Conservation (phyloP, 2,888 invertebrate species). For the Cynaeus angustus region DNA sequence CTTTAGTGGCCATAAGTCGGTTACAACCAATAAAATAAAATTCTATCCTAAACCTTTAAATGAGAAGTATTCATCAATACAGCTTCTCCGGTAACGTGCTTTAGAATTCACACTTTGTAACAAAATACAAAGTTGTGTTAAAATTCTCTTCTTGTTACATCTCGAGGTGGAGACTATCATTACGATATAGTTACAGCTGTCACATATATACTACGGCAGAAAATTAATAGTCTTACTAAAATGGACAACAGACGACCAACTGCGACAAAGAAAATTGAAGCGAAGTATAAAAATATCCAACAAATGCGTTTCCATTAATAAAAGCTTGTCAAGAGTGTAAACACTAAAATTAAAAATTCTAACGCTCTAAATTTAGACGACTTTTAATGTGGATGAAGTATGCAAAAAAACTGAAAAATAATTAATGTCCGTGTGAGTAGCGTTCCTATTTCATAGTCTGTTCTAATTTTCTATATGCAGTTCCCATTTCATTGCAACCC, state of each 20-base stretch:
- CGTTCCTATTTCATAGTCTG: no score
- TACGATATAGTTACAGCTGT: conserved; percentile 31
- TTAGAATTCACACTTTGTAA: conserved; percentile 29
- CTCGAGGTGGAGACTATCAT: conserved; percentile 8
- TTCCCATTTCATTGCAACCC: no score
- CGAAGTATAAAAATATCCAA: no score
- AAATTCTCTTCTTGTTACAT: conserved; percentile 2
- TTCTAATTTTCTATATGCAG: no score
- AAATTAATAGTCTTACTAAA: conserved; percentile 11
- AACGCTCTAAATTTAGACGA: no score
- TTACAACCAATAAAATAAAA: conserved; percentile 46
- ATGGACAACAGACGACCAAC: conserved; percentile 5
- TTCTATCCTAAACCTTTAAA: conserved; percentile 38
- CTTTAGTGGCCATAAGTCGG: conserved; percentile 48
- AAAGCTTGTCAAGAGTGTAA: no score
- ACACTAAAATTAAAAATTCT: no score
- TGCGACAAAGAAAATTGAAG: background rate
- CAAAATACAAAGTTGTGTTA: conserved; percentile 33
- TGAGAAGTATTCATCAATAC: conserved; percentile 43
- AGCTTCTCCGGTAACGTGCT: conserved; percentile 23
- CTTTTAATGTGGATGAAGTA: no score
- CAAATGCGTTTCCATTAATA: no score
- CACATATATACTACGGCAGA: conserved; percentile 10
- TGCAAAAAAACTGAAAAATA: no score
- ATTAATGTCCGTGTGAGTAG: no score